These are phyloP conservation scores for Drepanosiphum platanoidis DNA, from an alignment of 2,888 invertebrate genomes.

Conservation along the genomic window DNA sequence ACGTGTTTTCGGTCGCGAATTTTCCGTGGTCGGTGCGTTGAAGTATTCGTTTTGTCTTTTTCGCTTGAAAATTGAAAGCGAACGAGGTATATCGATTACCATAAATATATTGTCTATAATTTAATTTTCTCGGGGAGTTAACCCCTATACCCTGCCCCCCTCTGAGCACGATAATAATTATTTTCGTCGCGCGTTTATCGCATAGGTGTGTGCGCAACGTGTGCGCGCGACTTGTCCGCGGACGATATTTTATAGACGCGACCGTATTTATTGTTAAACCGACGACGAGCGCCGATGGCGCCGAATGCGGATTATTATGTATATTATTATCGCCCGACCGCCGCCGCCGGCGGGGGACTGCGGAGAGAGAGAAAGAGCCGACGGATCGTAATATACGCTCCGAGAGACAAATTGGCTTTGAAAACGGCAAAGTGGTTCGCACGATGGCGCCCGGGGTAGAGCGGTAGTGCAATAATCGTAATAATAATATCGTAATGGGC, in stretches of 20 bases:
- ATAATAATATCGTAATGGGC: neutral
- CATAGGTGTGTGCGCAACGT: neutral
- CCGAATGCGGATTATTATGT: conserved; percentile 32
- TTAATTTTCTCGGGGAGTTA: no score
- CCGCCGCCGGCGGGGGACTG: no score
- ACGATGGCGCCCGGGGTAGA: no score
- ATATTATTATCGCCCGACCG: neutral
- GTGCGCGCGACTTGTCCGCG: neutral
- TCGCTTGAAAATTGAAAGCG: no score
- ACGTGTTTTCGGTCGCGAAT: no score
- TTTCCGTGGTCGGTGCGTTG: no score
- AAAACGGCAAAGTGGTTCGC: neutral
- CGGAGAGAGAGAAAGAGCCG: neutral
- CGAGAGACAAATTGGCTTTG: conserved; percentile 43
- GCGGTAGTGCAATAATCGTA: neutral
- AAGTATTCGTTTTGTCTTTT: no score
- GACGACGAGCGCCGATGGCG: conserved; percentile 2
- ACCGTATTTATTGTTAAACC: conserved; percentile 14
- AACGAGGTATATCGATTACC: no score
- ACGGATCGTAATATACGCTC: neutral
- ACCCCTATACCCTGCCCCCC: no score
- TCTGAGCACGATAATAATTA: no score
- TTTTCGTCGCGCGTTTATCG: neutral
- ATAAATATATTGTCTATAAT: no score
- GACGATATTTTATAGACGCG: neutral